Conservation (phyloP, 2,888 invertebrate species). For the Conomelus anceps region DNA sequence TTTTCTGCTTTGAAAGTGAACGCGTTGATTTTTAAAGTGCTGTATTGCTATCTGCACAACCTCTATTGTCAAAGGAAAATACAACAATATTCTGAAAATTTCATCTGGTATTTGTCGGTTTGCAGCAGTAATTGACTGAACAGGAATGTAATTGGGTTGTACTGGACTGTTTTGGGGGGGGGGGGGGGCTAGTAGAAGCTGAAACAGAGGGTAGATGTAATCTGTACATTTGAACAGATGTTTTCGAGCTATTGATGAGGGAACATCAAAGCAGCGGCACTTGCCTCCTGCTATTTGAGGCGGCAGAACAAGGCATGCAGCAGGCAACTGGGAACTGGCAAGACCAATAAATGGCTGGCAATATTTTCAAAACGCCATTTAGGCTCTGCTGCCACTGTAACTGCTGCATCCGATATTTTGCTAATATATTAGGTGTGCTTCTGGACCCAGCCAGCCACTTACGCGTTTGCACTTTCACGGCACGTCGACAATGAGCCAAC, state of each 20-base stretch:
- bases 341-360: background rate
- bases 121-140: background rate
- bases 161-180: too few relatives aligned
- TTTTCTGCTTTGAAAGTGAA: too few relatives aligned
- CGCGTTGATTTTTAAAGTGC: background rate
- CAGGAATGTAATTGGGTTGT: background rate
- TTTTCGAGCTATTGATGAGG: background rate
- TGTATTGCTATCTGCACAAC: background rate
- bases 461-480: background rate
- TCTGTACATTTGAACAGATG: background rate
- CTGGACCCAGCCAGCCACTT: background rate
- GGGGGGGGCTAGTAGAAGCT: too few relatives aligned
- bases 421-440: background rate
- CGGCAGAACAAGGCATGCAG: background rate
- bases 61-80: background rate
- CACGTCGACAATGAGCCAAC: background rate
- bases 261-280: background rate
- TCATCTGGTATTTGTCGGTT: background rate
- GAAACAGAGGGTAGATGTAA: background rate
- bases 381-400: background rate
- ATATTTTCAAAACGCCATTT: background rate
- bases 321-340: too few relatives aligned
- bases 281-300: background rate
- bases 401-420: background rate
- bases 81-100: background rate